A percentile compares a stretch with the other conserved stretches of the same genome.
phyloP scores from a whole-genome alignment of 2,113 vertebrate species.

The Melozone crissalis region DNA sequence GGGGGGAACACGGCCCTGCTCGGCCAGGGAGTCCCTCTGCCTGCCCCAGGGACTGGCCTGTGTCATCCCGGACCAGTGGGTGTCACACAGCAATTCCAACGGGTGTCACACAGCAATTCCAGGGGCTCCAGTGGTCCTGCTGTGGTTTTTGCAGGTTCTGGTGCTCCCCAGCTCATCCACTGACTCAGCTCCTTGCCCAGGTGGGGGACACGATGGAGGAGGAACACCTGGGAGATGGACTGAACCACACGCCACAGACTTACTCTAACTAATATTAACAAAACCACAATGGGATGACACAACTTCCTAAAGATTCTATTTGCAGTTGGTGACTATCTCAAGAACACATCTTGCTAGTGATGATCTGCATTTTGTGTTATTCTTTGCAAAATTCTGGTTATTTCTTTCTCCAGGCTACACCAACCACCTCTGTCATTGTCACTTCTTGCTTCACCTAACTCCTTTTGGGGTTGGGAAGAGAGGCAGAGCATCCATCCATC shows the following conservation, averaged over 20 bases:
- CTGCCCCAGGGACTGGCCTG: not conserved
- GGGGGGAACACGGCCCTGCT: not conserved
- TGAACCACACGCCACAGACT: not conserved
- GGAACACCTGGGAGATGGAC: not conserved
- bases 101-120: not conserved
- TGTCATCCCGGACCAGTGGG: rapidly evolving
- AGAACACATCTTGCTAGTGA: too few relatives aligned
- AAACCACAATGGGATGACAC: too few relatives aligned
- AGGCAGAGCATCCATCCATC: not conserved
- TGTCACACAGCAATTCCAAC: not conserved
- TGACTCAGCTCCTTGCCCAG: rapidly evolving
- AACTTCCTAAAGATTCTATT: too few relatives aligned
- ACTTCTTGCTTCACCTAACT: not conserved
- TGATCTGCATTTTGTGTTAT: too few relatives aligned
- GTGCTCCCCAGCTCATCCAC: not conserved
- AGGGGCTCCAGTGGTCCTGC: rapidly evolving
- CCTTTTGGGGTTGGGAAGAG: not conserved
- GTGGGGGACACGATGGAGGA: not conserved
- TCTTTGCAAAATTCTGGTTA: too few relatives aligned
- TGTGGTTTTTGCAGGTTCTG: not conserved
- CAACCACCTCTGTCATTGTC: not conserved
- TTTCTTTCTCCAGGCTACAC: not conserved
- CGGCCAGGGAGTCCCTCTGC: rapidly evolving
- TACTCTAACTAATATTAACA: too few relatives aligned
- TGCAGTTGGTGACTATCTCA: too few relatives aligned